Evolutionary conservation across 2,113 vertebrate species (phyloP).

Genomic region (Ornithorhynchus anatinus): DNA sequence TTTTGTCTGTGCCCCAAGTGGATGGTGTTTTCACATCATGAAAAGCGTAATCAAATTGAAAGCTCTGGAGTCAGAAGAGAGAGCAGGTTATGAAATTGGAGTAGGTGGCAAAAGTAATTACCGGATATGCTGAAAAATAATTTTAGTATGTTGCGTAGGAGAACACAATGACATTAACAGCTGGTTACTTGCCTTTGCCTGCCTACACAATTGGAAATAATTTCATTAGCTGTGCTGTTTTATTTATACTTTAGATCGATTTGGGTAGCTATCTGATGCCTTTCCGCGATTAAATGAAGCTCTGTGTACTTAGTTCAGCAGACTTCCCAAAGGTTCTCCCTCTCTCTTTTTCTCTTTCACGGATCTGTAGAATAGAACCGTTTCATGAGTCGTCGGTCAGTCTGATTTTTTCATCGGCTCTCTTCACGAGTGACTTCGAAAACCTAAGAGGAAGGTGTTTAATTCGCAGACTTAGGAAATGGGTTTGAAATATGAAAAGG

Average conservation of each 20-base stretch:
- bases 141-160: conserved; percentile 54
- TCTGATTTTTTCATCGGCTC: not conserved
- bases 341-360: not conserved
- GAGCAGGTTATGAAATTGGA: conserved; percentile 45
- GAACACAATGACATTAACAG: conserved; percentile 54
- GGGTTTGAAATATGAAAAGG: not conserved
- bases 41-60: conserved; percentile 23
- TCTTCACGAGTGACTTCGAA: not conserved
- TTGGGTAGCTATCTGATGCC: conserved; percentile 11
- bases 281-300: not conserved
- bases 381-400: not conserved
- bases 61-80: conserved; percentile 28
- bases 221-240: conserved; percentile 30
- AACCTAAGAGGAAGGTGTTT: not conserved
- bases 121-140: conserved; percentile 38
- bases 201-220: conserved; percentile 54
- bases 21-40: conserved; percentile 9
- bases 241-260: conserved; percentile 32
- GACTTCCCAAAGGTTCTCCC: not conserved
- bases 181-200: conserved; percentile 60
- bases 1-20: not conserved
- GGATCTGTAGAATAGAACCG: not conserved
- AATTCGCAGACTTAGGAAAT: not conserved
- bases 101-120: conserved; percentile 39
- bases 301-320: conserved; percentile 10